Evolutionary conservation across 2,113 vertebrate genomes (phyloP).

Genomic region (Onychorhynchus coronatus): DNA sequence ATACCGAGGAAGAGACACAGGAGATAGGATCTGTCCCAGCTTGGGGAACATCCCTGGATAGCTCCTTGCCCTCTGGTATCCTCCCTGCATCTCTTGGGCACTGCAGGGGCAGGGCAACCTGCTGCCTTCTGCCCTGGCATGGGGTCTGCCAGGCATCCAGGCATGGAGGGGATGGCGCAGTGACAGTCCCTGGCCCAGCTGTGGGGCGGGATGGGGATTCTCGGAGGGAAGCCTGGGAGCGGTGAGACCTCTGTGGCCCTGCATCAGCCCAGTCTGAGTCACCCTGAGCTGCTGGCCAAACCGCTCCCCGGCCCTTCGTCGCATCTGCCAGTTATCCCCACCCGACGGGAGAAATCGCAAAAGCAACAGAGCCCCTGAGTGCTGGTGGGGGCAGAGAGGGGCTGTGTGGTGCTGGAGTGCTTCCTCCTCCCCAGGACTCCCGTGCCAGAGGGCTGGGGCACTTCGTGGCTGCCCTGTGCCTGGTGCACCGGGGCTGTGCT

Average conservation of each 20-base stretch:
- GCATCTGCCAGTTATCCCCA: not conserved
- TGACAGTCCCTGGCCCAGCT: not conserved
- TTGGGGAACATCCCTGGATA: not conserved
- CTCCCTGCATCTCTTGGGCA: not conserved
- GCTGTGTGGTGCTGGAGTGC: not conserved
- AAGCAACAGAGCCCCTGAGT: not conserved
- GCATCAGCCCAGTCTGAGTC: conserved; percentile 44
- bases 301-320: not conserved
- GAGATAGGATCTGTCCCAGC: not conserved
- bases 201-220: not conserved
- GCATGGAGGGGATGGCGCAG: not conserved
- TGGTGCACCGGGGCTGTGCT: not conserved
- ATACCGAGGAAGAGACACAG: not conserved
- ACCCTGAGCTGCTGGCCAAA: not conserved
- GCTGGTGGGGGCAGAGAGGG: not conserved
- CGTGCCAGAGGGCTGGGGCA: accelerated
- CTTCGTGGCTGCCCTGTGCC: accelerated
- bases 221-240: conserved; percentile 2
- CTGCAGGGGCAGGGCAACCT: not conserved
- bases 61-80: not conserved
- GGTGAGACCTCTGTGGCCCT: not conserved
- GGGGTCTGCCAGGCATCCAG: not conserved
- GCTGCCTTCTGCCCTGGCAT: not conserved
- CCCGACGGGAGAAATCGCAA: not conserved
- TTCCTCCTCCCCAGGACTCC: accelerated